These are phyloP conservation scores for Halcyon smyrnensis DNA, from an alignment of 2,797 vertebrate species.

Conservation along the genomic window DNA sequence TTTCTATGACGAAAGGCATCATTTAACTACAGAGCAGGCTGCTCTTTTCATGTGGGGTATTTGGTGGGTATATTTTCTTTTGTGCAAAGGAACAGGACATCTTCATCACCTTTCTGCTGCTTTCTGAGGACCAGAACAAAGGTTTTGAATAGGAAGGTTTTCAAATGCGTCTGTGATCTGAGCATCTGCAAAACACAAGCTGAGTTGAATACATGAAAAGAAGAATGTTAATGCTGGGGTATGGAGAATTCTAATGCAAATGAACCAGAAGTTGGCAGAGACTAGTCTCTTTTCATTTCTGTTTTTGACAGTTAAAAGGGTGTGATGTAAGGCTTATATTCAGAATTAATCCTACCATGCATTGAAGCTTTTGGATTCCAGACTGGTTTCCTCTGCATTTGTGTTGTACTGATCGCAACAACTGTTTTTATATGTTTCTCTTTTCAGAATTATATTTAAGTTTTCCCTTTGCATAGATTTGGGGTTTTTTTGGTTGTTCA, in stretches of 20 bases:
- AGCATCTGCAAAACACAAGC: constrained; percentile 50
- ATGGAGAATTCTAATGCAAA: constrained; percentile 42
- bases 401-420: not conserved
- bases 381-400: not conserved
- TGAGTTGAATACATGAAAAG: constrained; percentile 34
- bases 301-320: constrained; percentile 36
- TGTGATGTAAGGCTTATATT: not conserved
- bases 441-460: not conserved
- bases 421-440: not conserved
- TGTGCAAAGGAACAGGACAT: not conserved
- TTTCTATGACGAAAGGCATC: not conserved
- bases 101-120: not conserved
- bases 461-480: not conserved
- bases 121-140: constrained; percentile 31
- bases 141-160: not conserved
- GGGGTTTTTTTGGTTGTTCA: not conserved
- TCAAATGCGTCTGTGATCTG: constrained; percentile 50
- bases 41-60: not conserved
- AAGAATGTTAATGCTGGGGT: constrained; percentile 31
- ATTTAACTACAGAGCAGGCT: not conserved
- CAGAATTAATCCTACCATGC: not conserved
- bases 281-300: not conserved
- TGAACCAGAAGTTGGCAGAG: constrained; percentile 27
- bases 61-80: not conserved
- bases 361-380: not conserved